phyloP scores from a whole-genome alignment of 2,888 invertebrate species.

The Epirrhoe alternata region DNA sequence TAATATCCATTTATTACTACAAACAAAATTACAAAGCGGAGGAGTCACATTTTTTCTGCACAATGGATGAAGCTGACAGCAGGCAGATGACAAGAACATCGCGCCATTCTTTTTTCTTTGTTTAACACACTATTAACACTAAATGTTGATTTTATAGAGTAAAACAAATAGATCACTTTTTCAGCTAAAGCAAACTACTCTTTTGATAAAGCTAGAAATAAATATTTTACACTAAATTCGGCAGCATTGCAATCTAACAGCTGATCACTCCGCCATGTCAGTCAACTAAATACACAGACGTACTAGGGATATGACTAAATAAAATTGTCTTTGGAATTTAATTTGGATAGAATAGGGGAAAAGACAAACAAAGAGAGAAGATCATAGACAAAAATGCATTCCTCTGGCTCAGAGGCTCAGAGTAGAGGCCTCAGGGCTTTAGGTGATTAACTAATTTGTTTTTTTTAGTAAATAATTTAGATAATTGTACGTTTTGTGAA shows the following conservation, averaged over 20 bases:
- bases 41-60: slow-evolving; percentile 83
- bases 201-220: slow-evolving; percentile 11
- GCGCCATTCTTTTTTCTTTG: slow-evolving; percentile 74
- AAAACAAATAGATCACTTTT: slow-evolving; percentile 40
- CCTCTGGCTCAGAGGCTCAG: too few species aligned
- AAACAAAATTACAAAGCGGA: slow-evolving; percentile 75
- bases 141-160: slow-evolving; percentile 44
- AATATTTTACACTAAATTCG: slow-evolving; percentile 38
- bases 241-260: slow-evolving; percentile 81
- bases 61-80: slow-evolving; percentile 82
- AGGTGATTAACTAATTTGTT: too few species aligned
- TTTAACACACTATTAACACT: slow-evolving; percentile 40
- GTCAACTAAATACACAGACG: neutral
- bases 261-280: slow-evolving; percentile 83
- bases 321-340: slow-evolving; percentile 44
- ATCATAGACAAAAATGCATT: too few species aligned
- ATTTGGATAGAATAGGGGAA: neutral
- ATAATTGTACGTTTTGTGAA: too few species aligned
- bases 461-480: too few species aligned
- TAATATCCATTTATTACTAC: slow-evolving; percentile 66
- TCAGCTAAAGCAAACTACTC: slow-evolving; percentile 13
- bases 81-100: slow-evolving; percentile 81
- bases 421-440: too few species aligned
- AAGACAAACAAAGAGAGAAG: too few species aligned
- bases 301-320: too few species aligned